Conservation (phyloP, 2,113 vertebrate species). For the Phrynocephalus versicolor region DNA sequence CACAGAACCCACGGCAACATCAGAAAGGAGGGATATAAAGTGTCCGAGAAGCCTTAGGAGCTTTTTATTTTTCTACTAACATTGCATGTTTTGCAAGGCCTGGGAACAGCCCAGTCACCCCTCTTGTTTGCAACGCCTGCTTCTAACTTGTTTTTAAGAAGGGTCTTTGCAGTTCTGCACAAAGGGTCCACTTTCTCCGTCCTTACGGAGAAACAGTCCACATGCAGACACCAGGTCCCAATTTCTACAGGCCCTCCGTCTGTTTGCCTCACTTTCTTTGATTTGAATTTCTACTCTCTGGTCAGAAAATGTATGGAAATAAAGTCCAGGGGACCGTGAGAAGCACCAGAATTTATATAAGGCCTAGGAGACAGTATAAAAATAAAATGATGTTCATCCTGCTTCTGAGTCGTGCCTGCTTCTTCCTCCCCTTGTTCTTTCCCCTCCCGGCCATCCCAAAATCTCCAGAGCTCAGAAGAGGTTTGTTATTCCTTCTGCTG, state of each 20-base stretch:
- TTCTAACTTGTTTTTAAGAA: background rate
- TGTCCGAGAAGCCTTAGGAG: constrained; percentile 12
- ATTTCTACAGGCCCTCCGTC: background rate
- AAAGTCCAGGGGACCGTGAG: no score
- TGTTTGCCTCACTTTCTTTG: no score
- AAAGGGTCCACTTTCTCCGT: background rate
- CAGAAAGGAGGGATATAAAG: constrained; percentile 1
- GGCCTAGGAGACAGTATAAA: no score
- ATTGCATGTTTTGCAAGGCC: constrained; percentile 44
- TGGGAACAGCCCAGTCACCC: constrained; percentile 15
- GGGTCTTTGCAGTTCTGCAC: background rate
- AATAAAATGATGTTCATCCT: no score
- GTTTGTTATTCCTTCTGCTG: no score
- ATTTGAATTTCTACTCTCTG: no score
- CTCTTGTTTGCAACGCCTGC: background rate
- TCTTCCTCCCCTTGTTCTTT: no score
- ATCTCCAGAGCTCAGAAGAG: no score
- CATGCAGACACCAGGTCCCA: background rate
- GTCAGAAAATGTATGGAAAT: no score
- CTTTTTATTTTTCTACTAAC: constrained; percentile 39
- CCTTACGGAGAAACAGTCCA: background rate
- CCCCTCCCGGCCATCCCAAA: no score
- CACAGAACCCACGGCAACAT: constrained; percentile 30
- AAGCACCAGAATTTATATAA: no score
- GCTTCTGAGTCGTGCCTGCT: no score